Evolutionary conservation across 2,888 invertebrate species (phyloP).

Genomic region (Leptothorax acervorum): DNA sequence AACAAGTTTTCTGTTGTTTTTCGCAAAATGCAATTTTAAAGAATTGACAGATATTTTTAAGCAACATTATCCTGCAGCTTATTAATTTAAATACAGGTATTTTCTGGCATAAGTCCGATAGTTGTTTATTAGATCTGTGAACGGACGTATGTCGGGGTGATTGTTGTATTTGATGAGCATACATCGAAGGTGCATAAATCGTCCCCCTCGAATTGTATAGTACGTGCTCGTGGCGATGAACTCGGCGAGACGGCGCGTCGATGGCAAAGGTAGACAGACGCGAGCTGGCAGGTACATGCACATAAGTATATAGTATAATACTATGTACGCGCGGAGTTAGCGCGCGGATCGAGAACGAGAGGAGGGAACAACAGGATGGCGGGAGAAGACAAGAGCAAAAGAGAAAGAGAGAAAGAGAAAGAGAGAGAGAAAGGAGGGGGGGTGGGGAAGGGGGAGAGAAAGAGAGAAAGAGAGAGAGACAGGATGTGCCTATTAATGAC

Average conservation of each 20-base stretch:
- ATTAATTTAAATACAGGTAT: background rate
- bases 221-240: constrained; percentile 54
- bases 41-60: background rate
- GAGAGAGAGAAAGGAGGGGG: background rate
- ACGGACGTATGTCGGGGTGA: constrained; percentile 28
- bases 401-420: background rate
- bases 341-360: constrained; percentile 36
- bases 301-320: constrained; percentile 62
- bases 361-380: constrained; percentile 27
- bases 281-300: constrained; percentile 57
- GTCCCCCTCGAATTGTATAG: constrained; percentile 45
- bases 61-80: background rate
- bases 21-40: background rate
- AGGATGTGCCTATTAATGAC: constrained; percentile 77
- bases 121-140: constrained; percentile 15
- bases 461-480: background rate
- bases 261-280: constrained; percentile 55
- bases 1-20: background rate
- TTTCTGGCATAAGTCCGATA: background rate
- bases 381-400: background rate
- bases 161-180: constrained; percentile 40
- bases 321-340: constrained; percentile 39
- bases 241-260: constrained; percentile 54
- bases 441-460: background rate
- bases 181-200: constrained; percentile 52